Evolutionary conservation across 1,140 invertebrate genomes (phyloP), one percentile per base, ranked within the genome.

Genomic region (Sinonovacula constricta): DNA sequence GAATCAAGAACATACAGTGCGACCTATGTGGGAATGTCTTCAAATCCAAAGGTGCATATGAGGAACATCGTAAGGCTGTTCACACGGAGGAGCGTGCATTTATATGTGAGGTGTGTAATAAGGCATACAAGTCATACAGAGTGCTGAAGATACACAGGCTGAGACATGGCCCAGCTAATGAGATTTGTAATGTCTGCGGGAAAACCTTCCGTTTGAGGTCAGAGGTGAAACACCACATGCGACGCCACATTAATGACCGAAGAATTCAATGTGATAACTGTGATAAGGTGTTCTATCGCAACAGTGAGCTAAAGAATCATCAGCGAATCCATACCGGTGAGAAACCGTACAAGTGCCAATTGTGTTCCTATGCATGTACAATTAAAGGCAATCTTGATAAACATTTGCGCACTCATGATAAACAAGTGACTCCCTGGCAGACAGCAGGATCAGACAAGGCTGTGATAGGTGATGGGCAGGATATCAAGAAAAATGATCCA

Each of bases 261-360:
- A 36, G 72, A 22, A 76, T 76, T 18, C 72, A 76, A 34, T 76
- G 72, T 31, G 72, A 67, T 24, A 53, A 62, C 0, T 76, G 72
- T 66, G 72, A 76, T 57, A 76, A 76, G 59, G 72, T 76, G 24
- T 76, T 76, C 31, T 76, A 76, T 76, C 49, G 72, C 22, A 76
- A 76, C 34, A 76, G 72, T 59, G 72, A 76, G 33, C 34, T 76
- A 2, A 76, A 76, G 59, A 76, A 76, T 49, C 72, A 76, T 31
- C 72, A 76, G 33, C 31, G 72, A 28, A 67, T 76, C 39, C 72
- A 76, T 18, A 76, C 72, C 1, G 72, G 72, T 31, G 72, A 76
- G 30, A 76, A 76, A 24, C 72, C 72, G 0, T 76, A 54, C 31
- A 76, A 76, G 39, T 76, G 72, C 65, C 7, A 33, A 24, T 12